Conservation (phyloP, 2,113 vertebrate genomes). For the Gymnobelideus leadbeateri region DNA sequence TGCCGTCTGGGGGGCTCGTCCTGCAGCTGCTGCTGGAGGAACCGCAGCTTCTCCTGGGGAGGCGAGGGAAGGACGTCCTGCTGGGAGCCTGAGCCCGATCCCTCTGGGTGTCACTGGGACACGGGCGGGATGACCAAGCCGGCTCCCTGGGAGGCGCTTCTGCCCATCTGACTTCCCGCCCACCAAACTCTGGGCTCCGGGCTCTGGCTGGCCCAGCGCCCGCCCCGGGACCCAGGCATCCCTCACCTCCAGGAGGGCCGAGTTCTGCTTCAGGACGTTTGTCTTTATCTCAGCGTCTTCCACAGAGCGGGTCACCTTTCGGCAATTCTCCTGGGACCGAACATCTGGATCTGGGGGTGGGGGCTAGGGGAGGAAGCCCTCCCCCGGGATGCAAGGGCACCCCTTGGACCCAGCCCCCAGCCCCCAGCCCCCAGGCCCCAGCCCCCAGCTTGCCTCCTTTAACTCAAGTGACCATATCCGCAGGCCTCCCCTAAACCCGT, state of each 20-base stretch:
- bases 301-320: conserved; percentile 79
- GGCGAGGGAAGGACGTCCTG: background rate
- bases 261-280: conserved; percentile 81
- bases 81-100: background rate
- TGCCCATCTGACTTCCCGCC: background rate
- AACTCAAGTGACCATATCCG: no score
- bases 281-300: conserved; percentile 82
- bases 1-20: conserved; percentile 70
- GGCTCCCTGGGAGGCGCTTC: background rate
- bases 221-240: background rate
- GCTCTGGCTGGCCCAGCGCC: background rate
- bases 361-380: background rate
- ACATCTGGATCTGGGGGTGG: conserved; percentile 49
- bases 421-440: background rate
- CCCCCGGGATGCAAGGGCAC: background rate
- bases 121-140: background rate
- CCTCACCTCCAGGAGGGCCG: conserved; percentile 78
- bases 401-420: background rate
- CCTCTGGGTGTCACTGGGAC: background rate
- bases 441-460: background rate
- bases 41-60: conserved; percentile 78
- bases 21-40: conserved; percentile 78
- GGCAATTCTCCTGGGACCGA: conserved; percentile 79
- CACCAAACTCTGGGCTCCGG: background rate
- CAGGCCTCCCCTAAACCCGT: background rate